Evolutionary conservation across 37 sponge, comb jelly and placozoan genomes (phyloP).

Genomic region (Lycopodina hypogea): DNA sequence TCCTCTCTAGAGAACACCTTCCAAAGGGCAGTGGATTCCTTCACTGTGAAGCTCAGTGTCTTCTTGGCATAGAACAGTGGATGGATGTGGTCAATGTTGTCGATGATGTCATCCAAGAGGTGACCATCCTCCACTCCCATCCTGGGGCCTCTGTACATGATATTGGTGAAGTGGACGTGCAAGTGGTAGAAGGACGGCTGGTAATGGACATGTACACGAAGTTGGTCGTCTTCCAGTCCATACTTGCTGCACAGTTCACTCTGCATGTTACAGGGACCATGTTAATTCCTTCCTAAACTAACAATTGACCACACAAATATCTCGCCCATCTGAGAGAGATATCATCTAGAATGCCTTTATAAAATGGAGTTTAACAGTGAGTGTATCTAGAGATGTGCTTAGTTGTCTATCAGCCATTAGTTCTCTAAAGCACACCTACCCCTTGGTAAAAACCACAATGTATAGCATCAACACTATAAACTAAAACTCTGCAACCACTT

Average conservation of each 20-base stretch:
- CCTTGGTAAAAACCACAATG: too few relatives aligned
- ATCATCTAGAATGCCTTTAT: too few relatives aligned
- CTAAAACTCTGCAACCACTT: too few relatives aligned
- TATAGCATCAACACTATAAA: too few relatives aligned
- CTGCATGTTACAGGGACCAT: too few relatives aligned
- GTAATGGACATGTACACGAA: constrained; percentile 89
- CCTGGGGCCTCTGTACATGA: constrained; percentile 68
- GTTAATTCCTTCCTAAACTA: too few relatives aligned
- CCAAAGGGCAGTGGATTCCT: constrained; percentile 10
- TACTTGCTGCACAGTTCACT: constrained; percentile 54
- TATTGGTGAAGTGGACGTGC: constrained; percentile 89
- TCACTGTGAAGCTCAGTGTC: constrained; percentile 70
- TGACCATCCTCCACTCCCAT: constrained; percentile 67
- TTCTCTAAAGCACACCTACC: too few relatives aligned
- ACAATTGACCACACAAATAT: neutral
- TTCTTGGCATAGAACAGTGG: constrained; percentile 74
- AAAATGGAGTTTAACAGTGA: too few relatives aligned
- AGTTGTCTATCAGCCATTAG: too few relatives aligned
- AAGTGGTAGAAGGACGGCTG: constrained; percentile 98
- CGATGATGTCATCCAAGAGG: constrained; percentile 90
- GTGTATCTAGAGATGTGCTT: too few relatives aligned
- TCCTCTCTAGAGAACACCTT: neutral
- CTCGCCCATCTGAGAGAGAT: too few relatives aligned
- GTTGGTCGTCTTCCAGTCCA: constrained; percentile 55
- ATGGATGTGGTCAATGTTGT: constrained; percentile 74